Base-by-base conservation (phyloP, 2,113 vertebrate species). In the Notarius quadriscutis region DNA sequence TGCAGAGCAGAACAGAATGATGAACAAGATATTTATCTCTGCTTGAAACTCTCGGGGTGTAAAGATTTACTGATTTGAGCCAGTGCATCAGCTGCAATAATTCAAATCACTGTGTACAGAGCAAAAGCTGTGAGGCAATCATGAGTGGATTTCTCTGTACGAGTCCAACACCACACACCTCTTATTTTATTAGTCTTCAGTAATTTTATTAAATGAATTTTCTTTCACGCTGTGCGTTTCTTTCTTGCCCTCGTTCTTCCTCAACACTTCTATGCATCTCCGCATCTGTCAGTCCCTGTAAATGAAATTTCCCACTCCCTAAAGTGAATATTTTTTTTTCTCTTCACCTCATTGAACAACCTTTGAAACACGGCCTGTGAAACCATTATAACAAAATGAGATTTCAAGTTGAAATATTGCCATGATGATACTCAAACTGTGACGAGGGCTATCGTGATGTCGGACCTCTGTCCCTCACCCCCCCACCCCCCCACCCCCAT, bases 351-450 rank as follows among this genome's bases (percentile, higher is more conserved):
- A 65, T 65, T 65, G 41, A 83, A 60, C 30, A 30, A 34, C 60
- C 81, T 83, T 83, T 83, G 7, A 4, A 67, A 65, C 60, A 83
- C 65, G 60, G 60, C 65, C 58, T 82, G 20, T 65, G 60, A 67
- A 83, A 65, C 58, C 65, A 67, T 41, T 65, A 65, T 65, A 83
- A 27, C 41, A 83, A 67, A 83, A 83, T 83, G 58, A 83, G 81
- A 83, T 83, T 83, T 83, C 81, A 27, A 51, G 30, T 83, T 83
- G 81, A 83, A 65, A 51, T 65, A 83, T 83, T 51, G 51, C 22
- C 60, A 83, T 50, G 51, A 83, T 50, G 51, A 83, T 65, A 48
- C 34, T 65, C 60, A 51, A 65, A 65, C 34, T 83, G 86, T 62
- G 65, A 74, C 77, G 22, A 62, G 71, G 30, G 48, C 48, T 15